Conservation (phyloP, 2,888 invertebrate genomes). For the Drosophila conformis region DNA sequence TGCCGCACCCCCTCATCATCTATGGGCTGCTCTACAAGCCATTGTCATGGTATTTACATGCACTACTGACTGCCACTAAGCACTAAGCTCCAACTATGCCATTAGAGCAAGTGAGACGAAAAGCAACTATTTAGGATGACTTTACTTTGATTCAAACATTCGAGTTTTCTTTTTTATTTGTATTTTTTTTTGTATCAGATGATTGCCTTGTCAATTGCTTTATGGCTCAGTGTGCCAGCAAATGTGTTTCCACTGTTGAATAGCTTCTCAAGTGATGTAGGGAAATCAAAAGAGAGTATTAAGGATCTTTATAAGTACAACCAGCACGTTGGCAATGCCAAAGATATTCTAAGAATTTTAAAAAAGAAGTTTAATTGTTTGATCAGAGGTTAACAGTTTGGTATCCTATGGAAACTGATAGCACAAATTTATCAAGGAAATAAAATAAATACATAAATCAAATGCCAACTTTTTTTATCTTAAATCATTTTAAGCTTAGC, state of each 20-base stretch:
- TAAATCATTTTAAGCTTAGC: not conserved
- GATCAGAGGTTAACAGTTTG: not conserved
- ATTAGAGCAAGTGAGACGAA: constrained; percentile 35
- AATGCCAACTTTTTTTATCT: not conserved
- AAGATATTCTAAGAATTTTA: not conserved
- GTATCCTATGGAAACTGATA: not conserved
- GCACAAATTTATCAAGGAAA: not conserved
- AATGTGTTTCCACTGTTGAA: constrained; percentile 56
- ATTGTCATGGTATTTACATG: constrained; percentile 81
- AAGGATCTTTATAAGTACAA: not conserved
- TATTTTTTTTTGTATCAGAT: constrained; percentile 51
- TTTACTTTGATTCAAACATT: constrained; percentile 64
- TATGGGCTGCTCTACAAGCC: constrained; percentile 19
- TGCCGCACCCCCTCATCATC: constrained; percentile 2
- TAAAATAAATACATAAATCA: not conserved
- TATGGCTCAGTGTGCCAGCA: constrained; percentile 72
- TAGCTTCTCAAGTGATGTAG: constrained; percentile 28
- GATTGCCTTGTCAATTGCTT: constrained; percentile 79
- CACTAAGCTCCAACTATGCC: constrained; percentile 66
- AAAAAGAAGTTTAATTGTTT: not conserved
- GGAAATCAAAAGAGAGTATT: constrained; percentile 16
- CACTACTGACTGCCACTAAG: constrained; percentile 75
- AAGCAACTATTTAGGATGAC: constrained; percentile 45
- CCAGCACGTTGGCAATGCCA: not conserved
- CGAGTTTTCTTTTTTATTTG: constrained; percentile 18